A percentile compares a stretch with the other conserved stretches of the same genome.
Evolutionary conservation across 2,888 invertebrate species (phyloP).

Genomic region (Monoplex corrugatus): DNA sequence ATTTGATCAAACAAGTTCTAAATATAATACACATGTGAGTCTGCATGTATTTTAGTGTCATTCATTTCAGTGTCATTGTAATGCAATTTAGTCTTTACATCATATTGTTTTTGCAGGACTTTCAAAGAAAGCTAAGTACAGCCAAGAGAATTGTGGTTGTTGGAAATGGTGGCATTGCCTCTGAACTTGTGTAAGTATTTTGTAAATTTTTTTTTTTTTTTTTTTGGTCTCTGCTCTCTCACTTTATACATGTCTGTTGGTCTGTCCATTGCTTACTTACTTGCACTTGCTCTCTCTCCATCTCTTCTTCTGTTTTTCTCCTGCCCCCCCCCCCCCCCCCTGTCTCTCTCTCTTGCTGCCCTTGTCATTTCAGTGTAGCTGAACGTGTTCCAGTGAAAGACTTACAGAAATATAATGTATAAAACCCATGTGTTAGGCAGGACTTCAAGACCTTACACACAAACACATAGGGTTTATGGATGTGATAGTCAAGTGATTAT

Average conservation of each 20-base stretch:
- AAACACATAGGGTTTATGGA: no score
- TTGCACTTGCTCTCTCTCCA: neutral
- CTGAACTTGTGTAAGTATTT: slow-evolving; percentile 89
- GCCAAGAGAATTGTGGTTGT: slow-evolving; percentile 91
- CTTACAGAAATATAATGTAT: no score
- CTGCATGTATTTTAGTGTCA: neutral
- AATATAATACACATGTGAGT: no score
- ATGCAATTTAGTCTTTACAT: no score
- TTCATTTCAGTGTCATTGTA: no score
- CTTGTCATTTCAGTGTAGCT: no score
- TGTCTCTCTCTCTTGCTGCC: neutral
- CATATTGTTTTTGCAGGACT: slow-evolving; percentile 81
- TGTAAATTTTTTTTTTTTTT: neutral
- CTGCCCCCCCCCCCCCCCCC: neutral
- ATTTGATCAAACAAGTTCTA: no score
- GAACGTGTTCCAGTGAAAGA: no score
- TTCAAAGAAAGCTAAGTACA: slow-evolving; percentile 87
- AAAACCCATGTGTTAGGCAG: no score
- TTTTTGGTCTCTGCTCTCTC: neutral
- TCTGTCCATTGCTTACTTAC: neutral
- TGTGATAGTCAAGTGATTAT: no score
- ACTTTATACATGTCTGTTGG: neutral
- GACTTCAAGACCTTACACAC: no score
- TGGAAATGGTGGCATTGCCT: slow-evolving; percentile 99
- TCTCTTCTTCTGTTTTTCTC: neutral